A percentile compares a stretch with the other conserved stretches of the same genome.
Evolutionary conservation across 2,888 invertebrate genomes (phyloP).

Genomic region (Unio delphinus): DNA sequence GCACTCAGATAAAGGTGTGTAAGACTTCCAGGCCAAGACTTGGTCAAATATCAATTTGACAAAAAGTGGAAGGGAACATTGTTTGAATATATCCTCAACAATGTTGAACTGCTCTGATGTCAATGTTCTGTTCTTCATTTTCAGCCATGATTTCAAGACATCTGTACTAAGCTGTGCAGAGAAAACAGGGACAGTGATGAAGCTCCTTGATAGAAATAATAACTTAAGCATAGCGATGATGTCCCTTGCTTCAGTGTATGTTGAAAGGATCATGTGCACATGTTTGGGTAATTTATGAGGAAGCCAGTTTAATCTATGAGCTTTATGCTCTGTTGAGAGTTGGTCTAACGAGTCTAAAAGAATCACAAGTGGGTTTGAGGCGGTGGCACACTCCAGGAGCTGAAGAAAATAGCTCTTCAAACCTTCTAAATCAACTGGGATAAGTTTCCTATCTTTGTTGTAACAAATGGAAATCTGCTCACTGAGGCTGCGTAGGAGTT

Average conservation of each 20-base stretch:
- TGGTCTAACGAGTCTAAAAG: constrained; percentile 63
- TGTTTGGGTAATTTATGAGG: constrained; percentile 51
- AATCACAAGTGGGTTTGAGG: constrained; percentile 47
- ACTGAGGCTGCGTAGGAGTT: constrained; percentile 52
- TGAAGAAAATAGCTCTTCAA: constrained; percentile 49
- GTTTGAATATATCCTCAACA: constrained; percentile 48
- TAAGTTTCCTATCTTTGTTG: constrained; percentile 20
- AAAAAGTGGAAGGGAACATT: constrained; percentile 60
- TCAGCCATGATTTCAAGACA: constrained; percentile 54
- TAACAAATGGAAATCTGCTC: constrained; percentile 50
- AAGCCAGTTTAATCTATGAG: constrained; percentile 62
- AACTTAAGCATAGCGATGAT: constrained; percentile 50
- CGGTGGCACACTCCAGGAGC: constrained; percentile 37
- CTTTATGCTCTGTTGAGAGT: constrained; percentile 47
- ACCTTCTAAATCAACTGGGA: constrained; percentile 50
- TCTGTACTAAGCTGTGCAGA: constrained; percentile 47
- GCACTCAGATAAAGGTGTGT: constrained; percentile 37
- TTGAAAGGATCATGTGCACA: constrained; percentile 57
- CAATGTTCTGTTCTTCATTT: constrained; percentile 41
- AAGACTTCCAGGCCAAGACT: constrained; percentile 58
- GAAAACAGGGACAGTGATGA: constrained; percentile 49
- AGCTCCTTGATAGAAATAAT: constrained; percentile 27
- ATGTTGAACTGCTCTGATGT: constrained; percentile 49
- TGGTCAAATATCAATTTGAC: constrained; percentile 60
- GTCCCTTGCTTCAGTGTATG: constrained; percentile 49